Conservation (phyloP, 2,797 vertebrate genomes). For the Microchirus variegatus region DNA sequence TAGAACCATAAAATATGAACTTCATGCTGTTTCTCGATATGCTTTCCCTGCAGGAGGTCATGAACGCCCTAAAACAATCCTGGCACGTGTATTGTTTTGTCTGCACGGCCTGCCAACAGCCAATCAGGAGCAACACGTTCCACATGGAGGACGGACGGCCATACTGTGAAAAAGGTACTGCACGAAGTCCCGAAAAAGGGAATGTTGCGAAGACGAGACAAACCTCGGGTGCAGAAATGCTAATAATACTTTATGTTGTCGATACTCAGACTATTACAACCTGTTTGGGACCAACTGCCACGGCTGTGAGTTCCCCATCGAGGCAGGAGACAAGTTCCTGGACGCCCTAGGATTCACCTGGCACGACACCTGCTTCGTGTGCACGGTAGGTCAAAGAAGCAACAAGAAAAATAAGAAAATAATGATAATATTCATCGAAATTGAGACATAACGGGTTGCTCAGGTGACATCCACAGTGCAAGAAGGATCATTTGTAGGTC, state of each 20-base stretch:
- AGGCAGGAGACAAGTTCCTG: slow-evolving; percentile 96
- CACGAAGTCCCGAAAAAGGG: background rate
- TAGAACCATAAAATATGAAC: background rate
- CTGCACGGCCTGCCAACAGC: slow-evolving; percentile 91
- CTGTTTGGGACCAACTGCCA: slow-evolving; percentile 95
- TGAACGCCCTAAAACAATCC: slow-evolving; percentile 98
- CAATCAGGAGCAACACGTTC: slow-evolving; percentile 94
- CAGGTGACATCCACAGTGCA: no score
- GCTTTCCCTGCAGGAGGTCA: slow-evolving; percentile 87
- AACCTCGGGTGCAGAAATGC: background rate
- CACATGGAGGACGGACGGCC: slow-evolving; percentile 97
- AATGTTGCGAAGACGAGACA: background rate
- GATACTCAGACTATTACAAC: slow-evolving; percentile 88
- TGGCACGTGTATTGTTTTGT: slow-evolving; percentile 97
- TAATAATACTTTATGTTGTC: slow-evolving; percentile 5
- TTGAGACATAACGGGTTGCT: no score
- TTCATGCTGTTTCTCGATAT: background rate
- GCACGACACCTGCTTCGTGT: slow-evolving; percentile 99
- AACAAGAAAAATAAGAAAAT: background rate
- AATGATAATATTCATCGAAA: background rate
- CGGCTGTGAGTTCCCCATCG: slow-evolving; percentile 97
- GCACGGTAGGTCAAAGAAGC: slow-evolving; percentile 84
- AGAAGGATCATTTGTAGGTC: no score
- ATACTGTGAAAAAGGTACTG: slow-evolving; percentile 93
- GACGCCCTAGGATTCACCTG: slow-evolving; percentile 94